Evolutionary conservation across 2,888 invertebrate species (phyloP), one percentile per base, ranked within the genome.

Genomic region (Noctua pronuba): DNA sequence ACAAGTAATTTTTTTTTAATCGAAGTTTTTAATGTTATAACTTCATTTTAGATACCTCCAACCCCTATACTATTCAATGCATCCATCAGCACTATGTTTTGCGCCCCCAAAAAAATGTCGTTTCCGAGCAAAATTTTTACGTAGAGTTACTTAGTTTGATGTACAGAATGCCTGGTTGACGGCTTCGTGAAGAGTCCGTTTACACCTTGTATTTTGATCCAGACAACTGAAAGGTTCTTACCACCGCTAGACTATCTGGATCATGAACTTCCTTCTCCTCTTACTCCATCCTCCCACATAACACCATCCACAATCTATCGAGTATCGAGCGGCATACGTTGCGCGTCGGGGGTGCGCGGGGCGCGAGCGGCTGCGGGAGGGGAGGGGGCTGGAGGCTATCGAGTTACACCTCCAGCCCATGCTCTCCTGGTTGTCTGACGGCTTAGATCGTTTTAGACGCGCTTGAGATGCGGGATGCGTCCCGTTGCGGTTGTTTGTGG

Each of bases 301-400:
- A 81, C 21, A 77, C 85, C 86, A 79, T 91, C 92, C 88, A 74
- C 68, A 79, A 85, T 83, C 90, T 88, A 90, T 89, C 85, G 87
- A 88, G 91, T 94, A 93, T 93, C 89, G 94, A 94, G 92, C 89
- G 91, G 92, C 94, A 94, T 94, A 94, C 94, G 94, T 90, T 93
- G 91, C 90, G 88, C 88, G 88, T 91, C 92, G 73, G 84, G 85
- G 84, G 77, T 70, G 80, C 67, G 77, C 72, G 82, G 84, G 87
- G 88, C 75, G 89, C 88, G 86, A 75, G 65, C 3, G 58, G 41
- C 58, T 35, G 75, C 41, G 79, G 86, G 77, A 84, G 75, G 89
- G 90, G 87, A 80, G 76, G 69, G 73, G 38, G 41, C 44, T 67
- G 71, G 24, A 78, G 44, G 84, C 85, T 93, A 92, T 95, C 95